Base-by-base conservation (phyloP, 2,797 vertebrate genomes). In the Acanthis flammea region DNA sequence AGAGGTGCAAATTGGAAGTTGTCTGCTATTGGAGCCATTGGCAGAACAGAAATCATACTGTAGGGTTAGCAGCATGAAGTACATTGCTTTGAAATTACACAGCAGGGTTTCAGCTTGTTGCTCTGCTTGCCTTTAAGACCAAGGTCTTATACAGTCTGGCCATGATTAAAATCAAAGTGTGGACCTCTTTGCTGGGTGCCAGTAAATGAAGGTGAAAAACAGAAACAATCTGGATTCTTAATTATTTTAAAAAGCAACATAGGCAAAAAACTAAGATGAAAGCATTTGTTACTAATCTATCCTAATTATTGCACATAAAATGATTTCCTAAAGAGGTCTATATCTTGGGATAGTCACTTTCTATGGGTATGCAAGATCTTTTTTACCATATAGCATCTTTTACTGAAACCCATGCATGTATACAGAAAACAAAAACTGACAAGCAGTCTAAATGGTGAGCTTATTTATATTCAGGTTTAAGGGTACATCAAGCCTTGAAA, bases 61-160 rank as follows among this genome's bases (percentile, higher is more conserved):
- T 98, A 97, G 97, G 95, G 94, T 91, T 97, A 98, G 95, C 97
- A 98, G 98, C 97, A 95, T 97, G 98, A 97, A 97, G 96, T 97
- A 97, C 97, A 97, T 97, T 98, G 97, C 97, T 98, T 97, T 98
- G 97, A 98, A 98, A 98, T 98, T 97, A 97, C 98, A 82, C 97
- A 97, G 97, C 97, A 80, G 97, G 98, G 95, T 90, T 96, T 97
- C 97, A 78, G 48, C 95, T 97, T 70, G 84, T 85, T 94, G 91
- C 77, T 94, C 83, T 2, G 24, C 51, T 92, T 96, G 91, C 95
- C 96, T 97, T 96, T 96, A 96, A 97, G 95, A 96, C 95, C 81
- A 76, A 95, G 97, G 81, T 86, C 96, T 97, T 94, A 75, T 74
- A 97, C 90, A 96, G 97, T 97, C 98, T 98, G 98, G 97, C 94